Percentiles rank a stretch among this genome's conserved stretches.
phyloP scores from a whole-genome alignment of 1,140 invertebrate genomes.

The Danaus plexippus region DNA sequence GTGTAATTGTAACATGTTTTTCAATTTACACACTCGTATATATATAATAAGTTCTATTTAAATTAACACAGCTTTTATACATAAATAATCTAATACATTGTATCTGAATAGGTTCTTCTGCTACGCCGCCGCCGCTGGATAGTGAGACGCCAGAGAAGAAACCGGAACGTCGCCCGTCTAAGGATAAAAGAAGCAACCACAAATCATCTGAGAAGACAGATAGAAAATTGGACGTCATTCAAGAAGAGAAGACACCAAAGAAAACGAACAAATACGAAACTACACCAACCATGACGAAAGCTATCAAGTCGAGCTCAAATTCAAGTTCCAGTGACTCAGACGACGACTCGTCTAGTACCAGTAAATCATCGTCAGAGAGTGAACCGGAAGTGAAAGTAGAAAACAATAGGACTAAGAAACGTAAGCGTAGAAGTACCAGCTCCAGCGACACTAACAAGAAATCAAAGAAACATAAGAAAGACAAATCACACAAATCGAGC shows the following conservation, averaged over 20 bases:
- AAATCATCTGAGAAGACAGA: conserved; percentile 47
- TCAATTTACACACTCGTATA: too few relatives aligned
- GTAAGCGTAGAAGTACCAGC: conserved; percentile 47
- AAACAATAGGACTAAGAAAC: conserved; percentile 41
- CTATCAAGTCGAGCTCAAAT: conserved; percentile 30
- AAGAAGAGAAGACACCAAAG: conserved; percentile 42
- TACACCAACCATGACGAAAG: conserved; percentile 44
- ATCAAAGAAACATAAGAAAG: conserved; percentile 45
- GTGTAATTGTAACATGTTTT: too few relatives aligned
- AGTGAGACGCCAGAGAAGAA: conserved; percentile 51
- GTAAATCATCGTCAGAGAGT: conserved; percentile 46
- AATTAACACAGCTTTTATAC: too few relatives aligned
- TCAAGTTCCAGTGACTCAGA: conserved; percentile 45
- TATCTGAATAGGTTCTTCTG: conserved; percentile 43
- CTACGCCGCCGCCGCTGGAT: conserved; percentile 52
- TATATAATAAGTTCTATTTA: too few relatives aligned
- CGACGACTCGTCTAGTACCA: conserved; percentile 40
- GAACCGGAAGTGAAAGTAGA: conserved; percentile 35
- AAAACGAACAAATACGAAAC: conserved; percentile 41
- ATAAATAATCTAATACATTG: conserved; percentile 3
- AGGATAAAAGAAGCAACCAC: conserved; percentile 44
- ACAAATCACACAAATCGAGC: conserved; percentile 42
- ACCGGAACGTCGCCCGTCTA: conserved; percentile 41
- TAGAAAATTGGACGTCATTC: conserved; percentile 38
- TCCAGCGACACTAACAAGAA: conserved; percentile 43